These are phyloP conservation scores for Calidris pugnax DNA, from an alignment of 2,113 vertebrate species.

Conservation along the genomic window DNA sequence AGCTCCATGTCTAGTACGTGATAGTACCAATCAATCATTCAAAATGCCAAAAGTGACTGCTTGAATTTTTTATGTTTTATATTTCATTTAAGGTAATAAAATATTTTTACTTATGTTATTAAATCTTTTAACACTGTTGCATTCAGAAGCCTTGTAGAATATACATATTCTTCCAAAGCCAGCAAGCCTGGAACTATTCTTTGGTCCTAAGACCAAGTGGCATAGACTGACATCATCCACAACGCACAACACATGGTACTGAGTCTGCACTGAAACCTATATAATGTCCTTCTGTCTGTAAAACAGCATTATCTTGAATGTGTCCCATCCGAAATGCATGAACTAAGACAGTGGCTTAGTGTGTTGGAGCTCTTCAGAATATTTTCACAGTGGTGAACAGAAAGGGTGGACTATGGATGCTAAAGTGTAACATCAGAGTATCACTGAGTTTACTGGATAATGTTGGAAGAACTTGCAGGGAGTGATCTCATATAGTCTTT, in stretches of 20 bases:
- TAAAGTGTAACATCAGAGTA: neutral
- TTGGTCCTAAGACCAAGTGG: neutral
- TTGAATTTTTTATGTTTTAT: neutral
- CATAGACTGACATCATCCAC: neutral
- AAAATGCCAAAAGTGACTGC: neutral
- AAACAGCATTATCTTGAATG: neutral
- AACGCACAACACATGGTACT: accelerated
- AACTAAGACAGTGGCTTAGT: neutral
- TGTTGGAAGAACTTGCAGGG: neutral
- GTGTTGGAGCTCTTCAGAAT: neutral
- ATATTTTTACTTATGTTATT: neutral
- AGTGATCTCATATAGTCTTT: neutral
- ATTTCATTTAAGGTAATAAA: neutral
- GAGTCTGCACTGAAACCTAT: neutral
- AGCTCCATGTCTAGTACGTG: neutral
- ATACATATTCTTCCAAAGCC: neutral
- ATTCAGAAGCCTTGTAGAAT: neutral
- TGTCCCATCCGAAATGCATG: neutral
- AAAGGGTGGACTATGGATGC: neutral
- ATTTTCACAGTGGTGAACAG: neutral
- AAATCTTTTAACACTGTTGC: neutral
- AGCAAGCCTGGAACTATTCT: neutral
- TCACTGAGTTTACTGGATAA: neutral
- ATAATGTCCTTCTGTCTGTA: neutral
- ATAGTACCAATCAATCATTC: neutral